Evolutionary conservation across 1,140 invertebrate species (phyloP).

Genomic region (Yoshiicerus persimilis): DNA sequence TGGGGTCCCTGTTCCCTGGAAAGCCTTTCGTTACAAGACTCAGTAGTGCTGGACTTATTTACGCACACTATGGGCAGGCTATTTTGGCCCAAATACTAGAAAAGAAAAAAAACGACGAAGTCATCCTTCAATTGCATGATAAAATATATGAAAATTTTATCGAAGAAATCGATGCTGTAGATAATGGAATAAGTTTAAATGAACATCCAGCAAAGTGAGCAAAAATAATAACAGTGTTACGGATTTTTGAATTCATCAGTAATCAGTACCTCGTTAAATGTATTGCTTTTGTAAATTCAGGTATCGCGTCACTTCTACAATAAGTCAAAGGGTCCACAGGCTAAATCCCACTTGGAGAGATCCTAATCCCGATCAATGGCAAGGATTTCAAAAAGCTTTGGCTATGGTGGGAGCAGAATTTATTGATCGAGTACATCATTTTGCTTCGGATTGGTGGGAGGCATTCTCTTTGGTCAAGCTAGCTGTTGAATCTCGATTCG

Average conservation of each 20-base stretch:
- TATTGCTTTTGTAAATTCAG: conserved; percentile 51
- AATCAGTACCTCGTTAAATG: neutral
- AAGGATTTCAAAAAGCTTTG: conserved; percentile 73
- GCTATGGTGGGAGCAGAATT: conserved; percentile 80
- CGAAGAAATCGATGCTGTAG: conserved; percentile 93
- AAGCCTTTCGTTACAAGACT: conserved; percentile 69
- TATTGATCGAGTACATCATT: conserved; percentile 68
- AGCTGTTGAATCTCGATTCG: conserved; percentile 68
- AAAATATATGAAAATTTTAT: conserved; percentile 88
- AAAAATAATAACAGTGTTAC: neutral
- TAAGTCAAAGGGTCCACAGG: conserved; percentile 71
- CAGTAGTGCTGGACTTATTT: conserved; percentile 94
- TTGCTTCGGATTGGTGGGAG: conserved; percentile 71
- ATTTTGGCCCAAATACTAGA: conserved; percentile 67
- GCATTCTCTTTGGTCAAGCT: conserved; percentile 61
- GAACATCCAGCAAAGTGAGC: conserved; percentile 37
- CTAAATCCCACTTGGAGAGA: conserved; percentile 90
- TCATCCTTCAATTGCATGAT: conserved; percentile 66
- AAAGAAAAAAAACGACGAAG: conserved; percentile 56
- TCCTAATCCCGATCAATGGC: conserved; percentile 56
- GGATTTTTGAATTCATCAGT: neutral
- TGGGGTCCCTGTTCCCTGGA: conserved; percentile 61
- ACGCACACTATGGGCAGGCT: conserved; percentile 83
- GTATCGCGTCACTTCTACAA: conserved; percentile 77
- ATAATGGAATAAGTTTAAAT: conserved; percentile 65